These are phyloP conservation scores for Motacilla tschutschensis DNA, from an alignment of 2,113 vertebrate genomes.

Conservation along the genomic window DNA sequence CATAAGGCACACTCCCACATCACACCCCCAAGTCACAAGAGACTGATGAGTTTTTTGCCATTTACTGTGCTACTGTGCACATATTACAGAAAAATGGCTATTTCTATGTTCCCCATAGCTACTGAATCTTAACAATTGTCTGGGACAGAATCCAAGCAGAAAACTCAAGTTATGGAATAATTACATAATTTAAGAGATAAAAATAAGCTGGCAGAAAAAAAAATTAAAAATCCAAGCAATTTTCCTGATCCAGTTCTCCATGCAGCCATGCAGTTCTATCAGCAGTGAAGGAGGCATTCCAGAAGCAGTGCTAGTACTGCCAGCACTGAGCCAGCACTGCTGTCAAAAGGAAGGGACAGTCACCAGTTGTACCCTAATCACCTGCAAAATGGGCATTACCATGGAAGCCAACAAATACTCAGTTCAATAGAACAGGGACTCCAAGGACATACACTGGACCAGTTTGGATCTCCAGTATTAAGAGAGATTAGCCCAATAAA, in stretches of 20 bases:
- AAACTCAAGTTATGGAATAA: conserved; percentile 50
- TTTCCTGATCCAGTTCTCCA: conserved; percentile 7
- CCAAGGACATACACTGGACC: not conserved
- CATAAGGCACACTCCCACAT: conserved; percentile 40
- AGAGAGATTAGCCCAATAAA: not conserved
- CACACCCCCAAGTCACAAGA: conserved; percentile 21
- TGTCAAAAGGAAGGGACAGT: not conserved
- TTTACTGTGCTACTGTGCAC: conserved; percentile 3
- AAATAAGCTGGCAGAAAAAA: conserved; percentile 10
- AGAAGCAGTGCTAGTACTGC: not conserved
- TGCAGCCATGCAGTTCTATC: not conserved
- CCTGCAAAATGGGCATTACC: not conserved
- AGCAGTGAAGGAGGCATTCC: not conserved
- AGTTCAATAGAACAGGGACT: not conserved
- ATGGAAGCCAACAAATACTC: not conserved
- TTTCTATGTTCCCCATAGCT: conserved; percentile 5
- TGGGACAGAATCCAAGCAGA: conserved; percentile 49
- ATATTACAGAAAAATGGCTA: conserved; percentile 9
- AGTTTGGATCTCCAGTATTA: not conserved
- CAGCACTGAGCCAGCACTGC: not conserved
- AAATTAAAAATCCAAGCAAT: not conserved
- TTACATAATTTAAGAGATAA: conserved; percentile 46
- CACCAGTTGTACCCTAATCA: not conserved
- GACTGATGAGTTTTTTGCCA: conserved; percentile 23
- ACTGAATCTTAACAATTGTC: conserved; percentile 32